These are phyloP conservation scores for Chionoecetes opilio DNA, from an alignment of 1,140 invertebrate genomes.

Conservation along the genomic window DNA sequence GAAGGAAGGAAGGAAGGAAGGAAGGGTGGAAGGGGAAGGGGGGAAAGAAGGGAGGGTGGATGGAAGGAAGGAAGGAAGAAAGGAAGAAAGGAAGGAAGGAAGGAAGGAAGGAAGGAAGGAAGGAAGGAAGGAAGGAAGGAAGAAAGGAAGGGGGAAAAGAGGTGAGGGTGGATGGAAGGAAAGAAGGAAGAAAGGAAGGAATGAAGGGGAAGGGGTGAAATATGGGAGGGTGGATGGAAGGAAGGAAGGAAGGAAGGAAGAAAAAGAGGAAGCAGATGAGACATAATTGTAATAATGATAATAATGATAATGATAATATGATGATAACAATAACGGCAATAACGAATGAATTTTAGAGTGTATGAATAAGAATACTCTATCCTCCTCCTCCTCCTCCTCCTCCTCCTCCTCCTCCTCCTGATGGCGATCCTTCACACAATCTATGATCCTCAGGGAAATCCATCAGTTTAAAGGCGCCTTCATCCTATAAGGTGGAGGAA, in stretches of 20 bases:
- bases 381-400: too few relatives aligned
- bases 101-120: not conserved
- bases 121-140: not conserved
- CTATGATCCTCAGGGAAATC: conserved; percentile 16
- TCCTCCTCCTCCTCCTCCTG: too few relatives aligned
- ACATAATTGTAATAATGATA: not conserved
- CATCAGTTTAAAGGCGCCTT: conserved; percentile 15
- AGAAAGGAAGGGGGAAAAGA: not conserved
- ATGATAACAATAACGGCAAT: not conserved
- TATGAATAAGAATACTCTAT: too few relatives aligned
- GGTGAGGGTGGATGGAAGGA: not conserved
- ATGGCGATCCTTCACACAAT: conserved; percentile 22
- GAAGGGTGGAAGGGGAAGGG: not conserved
- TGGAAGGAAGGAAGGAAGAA: not conserved
- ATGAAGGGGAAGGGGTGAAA: not conserved
- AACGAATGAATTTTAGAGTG: too few relatives aligned
- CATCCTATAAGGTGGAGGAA: not conserved
- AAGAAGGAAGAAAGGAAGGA: not conserved
- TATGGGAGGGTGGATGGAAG: not conserved
- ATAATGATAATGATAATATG: not conserved
- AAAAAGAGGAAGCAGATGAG: too few relatives aligned
- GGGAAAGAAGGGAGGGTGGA: not conserved
- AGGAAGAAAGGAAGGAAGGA: not conserved
- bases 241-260: not conserved
- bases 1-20: not conserved